Base-by-base conservation (phyloP, 1,140 invertebrate genomes). In the Dreissena rostriformis region DNA sequence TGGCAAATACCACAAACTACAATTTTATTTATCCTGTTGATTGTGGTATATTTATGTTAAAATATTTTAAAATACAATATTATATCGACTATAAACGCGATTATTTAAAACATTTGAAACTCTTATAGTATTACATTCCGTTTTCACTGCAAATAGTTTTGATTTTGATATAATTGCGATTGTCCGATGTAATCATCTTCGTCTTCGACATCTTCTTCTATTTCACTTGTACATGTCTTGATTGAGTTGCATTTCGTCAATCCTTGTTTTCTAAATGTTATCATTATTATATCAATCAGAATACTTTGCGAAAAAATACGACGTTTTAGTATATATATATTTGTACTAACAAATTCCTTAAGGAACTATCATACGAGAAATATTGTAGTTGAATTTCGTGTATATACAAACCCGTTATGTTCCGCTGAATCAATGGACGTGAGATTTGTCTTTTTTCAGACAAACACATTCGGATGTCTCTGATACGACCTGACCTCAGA, bases 131-230 rank as follows among this genome's bases (percentile, higher is more conserved):
- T 39, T 61, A 61, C 57, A 4, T 2, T 19, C 80, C 80, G n/a
- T 82, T 82, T 39, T 82, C 63, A 8, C 53, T 74, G 24, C n/a
- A n/a, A 22, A n/a, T 28, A 53, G 24, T 68, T 10, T 28, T 79
- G n/a, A 61, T 7, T 63, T 29, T 51, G 11, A 53, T 29, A 14
- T 71, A 74, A 26, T 7, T 39, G 15, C 66, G 63, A 29, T 28
- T 39, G 78, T 73, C 80, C 0, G 87, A 66, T 10, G 57, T 90
- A 85, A 57, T 88, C 86, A 14, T 87, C 85, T 24, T 80, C 82
- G 8, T 79, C 77, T 12, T 55, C 71, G 14, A 26, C n/a, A 8
- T 39, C 39, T 24, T 61, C 57, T 12, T 85, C 53, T n/a, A 61
- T 61, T 24, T 61, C 57, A 19, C 17, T 61, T 24, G 4, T 19